phyloP scores from a whole-genome alignment of 2,888 invertebrate species.

The Parasteatoda lunata region DNA sequence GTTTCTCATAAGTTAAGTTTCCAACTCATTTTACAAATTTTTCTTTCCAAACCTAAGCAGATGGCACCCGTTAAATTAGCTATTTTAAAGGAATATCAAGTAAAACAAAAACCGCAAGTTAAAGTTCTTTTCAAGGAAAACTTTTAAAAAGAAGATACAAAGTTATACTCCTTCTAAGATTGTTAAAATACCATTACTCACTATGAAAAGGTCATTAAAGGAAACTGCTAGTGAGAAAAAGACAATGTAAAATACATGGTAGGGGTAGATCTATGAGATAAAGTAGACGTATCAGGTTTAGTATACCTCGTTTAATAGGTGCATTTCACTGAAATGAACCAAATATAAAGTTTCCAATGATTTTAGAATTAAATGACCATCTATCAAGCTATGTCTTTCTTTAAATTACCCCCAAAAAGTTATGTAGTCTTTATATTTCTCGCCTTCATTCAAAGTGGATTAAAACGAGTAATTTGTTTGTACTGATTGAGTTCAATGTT shows the following conservation, averaged over 20 bases:
- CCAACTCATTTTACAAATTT: not conserved
- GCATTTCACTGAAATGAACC: not conserved
- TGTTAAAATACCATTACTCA: not conserved
- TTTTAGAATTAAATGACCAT: slow-evolving; percentile 44
- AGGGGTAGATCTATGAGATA: not conserved
- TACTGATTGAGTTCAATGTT: not conserved
- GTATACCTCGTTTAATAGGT: not conserved
- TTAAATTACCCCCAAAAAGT: slow-evolving; percentile 20
- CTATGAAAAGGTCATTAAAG: slow-evolving; percentile 5
- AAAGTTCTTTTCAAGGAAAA: not conserved
- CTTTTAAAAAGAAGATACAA: not conserved
- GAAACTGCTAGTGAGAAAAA: not conserved
- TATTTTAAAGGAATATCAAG: not conserved
- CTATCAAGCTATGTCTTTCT: slow-evolving; percentile 18
- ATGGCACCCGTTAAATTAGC: not conserved
- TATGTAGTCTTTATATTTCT: not conserved
- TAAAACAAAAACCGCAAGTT: not conserved
- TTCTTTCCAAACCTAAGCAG: not conserved
- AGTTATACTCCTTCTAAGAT: not conserved
- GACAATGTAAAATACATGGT: not conserved
- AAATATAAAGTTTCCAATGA: slow-evolving; percentile 18
- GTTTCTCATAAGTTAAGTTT: not conserved
- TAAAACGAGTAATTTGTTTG: not conserved
- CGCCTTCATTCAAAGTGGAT: not conserved
- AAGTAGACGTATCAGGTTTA: slow-evolving; percentile 1